Conservation (phyloP, 2,797 vertebrate species). For the Bovichtus diacanthus region DNA sequence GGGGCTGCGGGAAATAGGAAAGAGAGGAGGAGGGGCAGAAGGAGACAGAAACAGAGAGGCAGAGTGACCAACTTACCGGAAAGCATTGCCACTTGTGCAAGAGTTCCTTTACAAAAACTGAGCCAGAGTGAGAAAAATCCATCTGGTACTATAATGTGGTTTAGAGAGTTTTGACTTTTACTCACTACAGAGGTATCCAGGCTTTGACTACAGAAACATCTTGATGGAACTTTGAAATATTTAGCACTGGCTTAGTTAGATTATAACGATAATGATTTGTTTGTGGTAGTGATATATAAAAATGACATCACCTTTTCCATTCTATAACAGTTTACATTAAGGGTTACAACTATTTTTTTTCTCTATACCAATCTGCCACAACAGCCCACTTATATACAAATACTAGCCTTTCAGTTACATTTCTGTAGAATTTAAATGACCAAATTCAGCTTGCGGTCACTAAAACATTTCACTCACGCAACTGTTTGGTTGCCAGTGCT, state of each 20-base stretch:
- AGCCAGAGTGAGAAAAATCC: neutral
- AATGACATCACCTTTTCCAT: neutral
- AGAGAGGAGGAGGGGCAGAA: constrained; percentile 19
- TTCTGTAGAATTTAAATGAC: neutral
- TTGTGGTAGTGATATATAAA: neutral
- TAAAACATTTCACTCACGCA: neutral
- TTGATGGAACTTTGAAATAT: neutral
- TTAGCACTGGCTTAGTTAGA: neutral
- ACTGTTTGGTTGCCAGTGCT: neutral
- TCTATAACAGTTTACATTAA: neutral
- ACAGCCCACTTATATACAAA: neutral
- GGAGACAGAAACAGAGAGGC: neutral
- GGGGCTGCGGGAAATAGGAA: constrained; percentile 40
- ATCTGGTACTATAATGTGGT: neutral
- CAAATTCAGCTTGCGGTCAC: too few relatives aligned
- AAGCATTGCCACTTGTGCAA: neutral
- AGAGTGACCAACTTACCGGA: constrained; percentile 5
- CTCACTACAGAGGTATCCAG: neutral
- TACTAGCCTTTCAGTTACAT: neutral
- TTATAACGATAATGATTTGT: neutral
- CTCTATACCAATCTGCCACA: neutral
- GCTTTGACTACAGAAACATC: neutral
- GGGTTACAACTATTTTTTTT: neutral
- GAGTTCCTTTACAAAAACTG: neutral
- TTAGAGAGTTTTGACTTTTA: neutral